Evolutionary conservation across 2,113 vertebrate species (phyloP), one percentile per base, ranked within the genome.

Genomic region (Tragulus kanchil): DNA sequence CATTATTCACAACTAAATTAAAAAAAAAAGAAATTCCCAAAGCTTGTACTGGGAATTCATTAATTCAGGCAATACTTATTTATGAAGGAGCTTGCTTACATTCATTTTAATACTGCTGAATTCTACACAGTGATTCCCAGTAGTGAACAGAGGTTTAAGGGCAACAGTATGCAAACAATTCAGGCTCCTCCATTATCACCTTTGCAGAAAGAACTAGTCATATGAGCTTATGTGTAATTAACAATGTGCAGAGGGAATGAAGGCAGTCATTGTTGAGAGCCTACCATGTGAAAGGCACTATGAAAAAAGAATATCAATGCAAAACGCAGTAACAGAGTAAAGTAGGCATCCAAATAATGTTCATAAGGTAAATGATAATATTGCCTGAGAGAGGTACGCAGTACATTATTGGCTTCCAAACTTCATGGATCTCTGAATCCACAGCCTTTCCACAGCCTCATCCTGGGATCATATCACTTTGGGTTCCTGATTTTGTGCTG

Each of bases 21-120:
- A 89, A 81, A 89, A 89, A 81, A 89, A 81, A 23, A n/a, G 19
- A 65, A 69, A 36, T 75, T 73, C n/a, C 61, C 15, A 94, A 65
- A 19, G 6, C 42, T 28, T 77, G 36, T 59, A 56, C 16, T 65
- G 2, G 61, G 9, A 65, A 62, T 21, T 48, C 36, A 58, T 71
- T 77, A 48, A 45, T 65, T 89, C n/a, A 64, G 12, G 52, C 26
- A 79, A 59, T 73, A 83, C n/a, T 59, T 83, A 64, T 77, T 77
- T 31, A 59, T 50, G 52, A 71, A 7, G 5, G 6, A 4, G 7
- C 26, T 86, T 48, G 1, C 21, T 81, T 54, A 83, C 9, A 48
- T 54, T 78, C 54, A 58, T 65, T 45, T 79, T 84, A 62, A 87
- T 84, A 73, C 56, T 48, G 4, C 42, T 79, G 61, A 81, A 71